phyloP scores from a whole-genome alignment of 2,888 invertebrate genomes.

The Campoplex nolae region DNA sequence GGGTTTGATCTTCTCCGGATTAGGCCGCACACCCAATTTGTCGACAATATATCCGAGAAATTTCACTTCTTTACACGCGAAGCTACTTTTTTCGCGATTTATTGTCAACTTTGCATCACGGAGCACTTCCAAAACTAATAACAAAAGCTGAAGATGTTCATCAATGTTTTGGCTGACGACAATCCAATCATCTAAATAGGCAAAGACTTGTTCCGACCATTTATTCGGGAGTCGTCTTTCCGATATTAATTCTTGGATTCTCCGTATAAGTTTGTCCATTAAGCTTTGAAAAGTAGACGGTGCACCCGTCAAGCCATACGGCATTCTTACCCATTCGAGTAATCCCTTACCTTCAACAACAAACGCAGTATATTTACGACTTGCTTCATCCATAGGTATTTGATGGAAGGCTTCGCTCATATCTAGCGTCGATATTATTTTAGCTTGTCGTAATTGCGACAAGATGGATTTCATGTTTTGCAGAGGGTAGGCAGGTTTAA shows the following conservation, averaged over 20 bases:
- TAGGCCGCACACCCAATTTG: conserved; percentile 36
- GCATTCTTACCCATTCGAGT: conserved; percentile 59
- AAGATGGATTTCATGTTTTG: conserved; percentile 52
- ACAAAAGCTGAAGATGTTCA: conserved; percentile 43
- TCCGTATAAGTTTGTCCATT: conserved; percentile 45
- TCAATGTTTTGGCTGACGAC: conserved; percentile 37
- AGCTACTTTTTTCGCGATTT: conserved; percentile 55
- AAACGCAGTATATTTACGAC: conserved; percentile 57
- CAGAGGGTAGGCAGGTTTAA: conserved; percentile 55
- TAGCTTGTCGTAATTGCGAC: conserved; percentile 52
- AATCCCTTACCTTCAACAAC: conserved; percentile 56
- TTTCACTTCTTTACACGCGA: neutral
- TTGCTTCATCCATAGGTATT: conserved; percentile 51
- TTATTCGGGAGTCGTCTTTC: conserved; percentile 52
- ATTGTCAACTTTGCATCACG: conserved; percentile 44
- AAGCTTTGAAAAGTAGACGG: conserved; percentile 58
- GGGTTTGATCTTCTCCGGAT: conserved; percentile 59
- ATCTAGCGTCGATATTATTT: conserved; percentile 61
- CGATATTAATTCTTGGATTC: conserved; percentile 35
- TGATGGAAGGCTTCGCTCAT: conserved; percentile 63
- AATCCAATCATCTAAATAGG: conserved; percentile 59
- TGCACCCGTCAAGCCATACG: conserved; percentile 54
- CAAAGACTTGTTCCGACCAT: conserved; percentile 53
- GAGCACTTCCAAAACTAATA: conserved; percentile 43
- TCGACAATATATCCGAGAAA: neutral